Evolutionary conservation across 1,140 invertebrate genomes (phyloP).

Genomic region (Zaprionus inermis): DNA sequence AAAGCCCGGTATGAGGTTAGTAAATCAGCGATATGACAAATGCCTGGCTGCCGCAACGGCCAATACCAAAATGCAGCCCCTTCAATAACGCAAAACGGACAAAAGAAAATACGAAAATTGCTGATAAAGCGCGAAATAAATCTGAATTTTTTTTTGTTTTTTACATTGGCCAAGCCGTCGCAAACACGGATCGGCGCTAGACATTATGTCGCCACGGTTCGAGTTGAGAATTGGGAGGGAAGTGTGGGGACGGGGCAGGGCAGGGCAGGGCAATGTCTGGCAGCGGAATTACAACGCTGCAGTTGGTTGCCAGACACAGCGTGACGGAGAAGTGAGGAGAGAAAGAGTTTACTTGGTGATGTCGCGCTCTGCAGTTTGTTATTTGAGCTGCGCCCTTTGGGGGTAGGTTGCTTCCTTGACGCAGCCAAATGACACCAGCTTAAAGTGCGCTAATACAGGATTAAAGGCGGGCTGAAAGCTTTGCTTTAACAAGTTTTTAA

Average conservation of each 20-base stretch:
- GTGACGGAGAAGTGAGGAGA: not conserved
- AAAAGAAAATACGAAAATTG: conserved; percentile 65
- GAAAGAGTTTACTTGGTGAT: conserved; percentile 1
- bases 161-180: conserved; percentile 39
- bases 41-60: conserved; percentile 31
- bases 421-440: conserved; percentile 28
- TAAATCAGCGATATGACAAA: conserved; percentile 80
- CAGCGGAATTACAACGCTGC: conserved; percentile 47
- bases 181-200: conserved; percentile 34
- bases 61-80: conserved; percentile 37
- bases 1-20: conserved; percentile 72
- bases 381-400: conserved; percentile 7
- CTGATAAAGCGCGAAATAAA: conserved; percentile 77
- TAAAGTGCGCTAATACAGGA: not conserved
- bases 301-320: conserved; percentile 24
- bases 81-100: conserved; percentile 43
- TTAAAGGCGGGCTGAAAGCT: not conserved
- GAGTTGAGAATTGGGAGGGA: not conserved
- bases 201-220: conserved; percentile 57
- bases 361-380: conserved; percentile 14
- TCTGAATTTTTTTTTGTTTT: conserved; percentile 40
- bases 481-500: no score
- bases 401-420: conserved; percentile 44
- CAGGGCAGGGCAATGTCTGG: conserved; percentile 23
- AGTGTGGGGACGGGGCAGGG: not conserved